phyloP scores from a whole-genome alignment of 2,113 vertebrate genomes.

The Antechinus flavipes region DNA sequence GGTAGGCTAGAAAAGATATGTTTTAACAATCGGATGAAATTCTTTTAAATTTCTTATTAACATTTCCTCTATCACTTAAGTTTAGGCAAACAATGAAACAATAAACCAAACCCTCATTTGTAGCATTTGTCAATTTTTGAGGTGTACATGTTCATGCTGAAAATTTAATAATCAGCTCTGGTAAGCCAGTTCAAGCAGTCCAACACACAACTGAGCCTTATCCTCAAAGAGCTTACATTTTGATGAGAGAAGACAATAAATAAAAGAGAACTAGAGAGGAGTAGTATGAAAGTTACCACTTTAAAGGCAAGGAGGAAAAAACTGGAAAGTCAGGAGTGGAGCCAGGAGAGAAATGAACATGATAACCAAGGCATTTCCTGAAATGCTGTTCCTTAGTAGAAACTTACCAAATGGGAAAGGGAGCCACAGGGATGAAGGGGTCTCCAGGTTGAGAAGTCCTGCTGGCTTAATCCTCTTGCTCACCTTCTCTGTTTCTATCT shows the following conservation, averaged over 20 bases:
- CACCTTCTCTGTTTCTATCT: too few species aligned
- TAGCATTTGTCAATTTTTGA: background rate
- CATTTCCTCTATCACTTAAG: background rate
- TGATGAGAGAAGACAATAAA: too few species aligned
- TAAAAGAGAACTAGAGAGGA: too few species aligned
- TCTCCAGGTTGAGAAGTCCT: background rate
- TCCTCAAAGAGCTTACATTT: too few species aligned
- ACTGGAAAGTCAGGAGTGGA: background rate
- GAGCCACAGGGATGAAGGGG: background rate
- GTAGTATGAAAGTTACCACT: too few species aligned
- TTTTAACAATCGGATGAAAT: background rate
- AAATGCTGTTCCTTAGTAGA: background rate
- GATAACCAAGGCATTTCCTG: background rate
- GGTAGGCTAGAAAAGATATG: background rate
- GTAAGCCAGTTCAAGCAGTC: too few species aligned
- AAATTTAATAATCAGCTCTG: too few species aligned
- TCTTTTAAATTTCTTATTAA: background rate
- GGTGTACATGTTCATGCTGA: background rate
- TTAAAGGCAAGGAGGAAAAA: background rate
- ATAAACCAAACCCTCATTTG: background rate
- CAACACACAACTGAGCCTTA: too few species aligned
- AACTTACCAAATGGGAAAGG: background rate
- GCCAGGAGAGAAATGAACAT: background rate
- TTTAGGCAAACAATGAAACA: background rate
- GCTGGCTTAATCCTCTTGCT: too few species aligned